A percentile compares a stretch with the other conserved stretches of the same genome.
Evolutionary conservation across 1,140 invertebrate genomes (phyloP).

Genomic region (Spodoptera litura): DNA sequence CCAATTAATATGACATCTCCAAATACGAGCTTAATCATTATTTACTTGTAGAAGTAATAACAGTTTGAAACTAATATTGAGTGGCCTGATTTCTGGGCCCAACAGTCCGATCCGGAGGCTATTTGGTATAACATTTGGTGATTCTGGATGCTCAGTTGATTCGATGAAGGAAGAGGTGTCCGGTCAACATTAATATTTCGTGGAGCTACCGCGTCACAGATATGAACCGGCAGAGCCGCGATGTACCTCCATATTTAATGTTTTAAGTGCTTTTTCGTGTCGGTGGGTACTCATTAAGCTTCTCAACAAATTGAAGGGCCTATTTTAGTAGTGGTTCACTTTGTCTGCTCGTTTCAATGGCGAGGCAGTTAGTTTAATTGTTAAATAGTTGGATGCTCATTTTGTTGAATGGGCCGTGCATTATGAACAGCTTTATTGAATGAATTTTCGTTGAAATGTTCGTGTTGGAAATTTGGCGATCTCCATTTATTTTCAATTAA

Average conservation of each 20-base stretch:
- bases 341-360: conserved; percentile 30
- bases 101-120: neutral
- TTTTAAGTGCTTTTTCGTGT: conserved; percentile 75
- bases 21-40: conserved; percentile 25
- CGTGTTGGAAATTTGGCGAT: neutral
- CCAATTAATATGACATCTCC: conserved; percentile 40
- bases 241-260: conserved; percentile 74
- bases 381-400: conserved; percentile 11
- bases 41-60: conserved; percentile 46
- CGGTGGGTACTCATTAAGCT: conserved; percentile 52
- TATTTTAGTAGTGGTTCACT: conserved; percentile 52
- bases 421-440: neutral
- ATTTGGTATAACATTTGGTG: neutral
- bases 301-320: conserved; percentile 46
- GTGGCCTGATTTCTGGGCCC: conserved; percentile 19
- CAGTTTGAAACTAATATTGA: conserved; percentile 52
- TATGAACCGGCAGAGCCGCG: conserved; percentile 56
- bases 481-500: neutral
- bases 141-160: conserved; percentile 40
- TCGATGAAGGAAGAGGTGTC: conserved; percentile 46
- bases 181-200: conserved; percentile 59
- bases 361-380: conserved; percentile 39
- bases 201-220: conserved; percentile 43
- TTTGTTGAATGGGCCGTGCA: neutral
- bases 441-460: neutral